Base-by-base conservation (phyloP, 1,140 invertebrate genomes). In the Drosophila setifemur region DNA sequence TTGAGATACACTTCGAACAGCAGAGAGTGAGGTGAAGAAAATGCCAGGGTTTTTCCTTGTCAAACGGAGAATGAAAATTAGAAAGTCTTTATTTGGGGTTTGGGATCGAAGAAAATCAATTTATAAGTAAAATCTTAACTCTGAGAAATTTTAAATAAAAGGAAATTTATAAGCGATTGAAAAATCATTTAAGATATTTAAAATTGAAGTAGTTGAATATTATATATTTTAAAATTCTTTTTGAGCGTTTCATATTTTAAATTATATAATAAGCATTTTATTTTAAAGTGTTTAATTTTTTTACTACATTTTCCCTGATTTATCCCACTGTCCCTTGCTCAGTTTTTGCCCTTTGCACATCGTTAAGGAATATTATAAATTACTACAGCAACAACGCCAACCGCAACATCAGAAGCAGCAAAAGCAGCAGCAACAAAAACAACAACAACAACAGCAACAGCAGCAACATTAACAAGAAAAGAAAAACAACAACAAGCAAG, bases 321-420 rank as follows among this genome's bases (percentile, higher is more conserved):
- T 1, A 11, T 0, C 18, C 78, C 78, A 83, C 71, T 85, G 79
- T 83, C n/a, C 48, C 31, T 48, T 73, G 78, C 61, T 54, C 74
- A 75, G 71, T 75, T 86, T 79, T 79, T 85, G 81, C 81, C 81
- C 81, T 85, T 86, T 89, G 86, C 73, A 79, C 86, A 82, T 89
- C 82, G 87, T 89, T 89, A 89, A 89, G 75, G 78, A 89, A 89
- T 89, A 89, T 89, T 89, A 89, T 89, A 89, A 89, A 89, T 89
- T 89, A 89, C 87, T 81, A 69, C 78, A 79, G 63, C 67, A 78
- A 68, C 75, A 81, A 49, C 66, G 64, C 14, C 50, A 64, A 61
- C 52, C 26, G 26, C 58, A 67, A 44, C 28, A 64, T 11, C 39
- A 47, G 16, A 23, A 49, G 48, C 74, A 58, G 49, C 73, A 75